phyloP scores from a whole-genome alignment of 2,797 vertebrate genomes.

The Mus caroli region DNA sequence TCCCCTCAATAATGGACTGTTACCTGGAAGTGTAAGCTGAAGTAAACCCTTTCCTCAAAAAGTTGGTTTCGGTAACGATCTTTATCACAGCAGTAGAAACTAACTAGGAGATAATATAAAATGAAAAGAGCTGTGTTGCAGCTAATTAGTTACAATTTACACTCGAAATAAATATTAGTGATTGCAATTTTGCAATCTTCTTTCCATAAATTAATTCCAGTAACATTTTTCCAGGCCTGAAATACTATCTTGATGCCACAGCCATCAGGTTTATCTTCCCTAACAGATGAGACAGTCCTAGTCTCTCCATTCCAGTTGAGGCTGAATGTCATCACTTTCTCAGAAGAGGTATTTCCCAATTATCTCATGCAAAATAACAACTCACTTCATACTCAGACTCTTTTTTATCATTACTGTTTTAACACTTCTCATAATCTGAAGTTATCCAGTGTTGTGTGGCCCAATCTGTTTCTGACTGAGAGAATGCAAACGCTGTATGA shows the following conservation, averaged over 20 bases:
- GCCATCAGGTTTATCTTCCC: background rate
- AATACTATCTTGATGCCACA: background rate
- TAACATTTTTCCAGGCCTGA: constrained; percentile 21
- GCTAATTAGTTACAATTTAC: constrained; percentile 31
- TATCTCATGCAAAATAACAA: background rate
- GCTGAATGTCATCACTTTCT: background rate
- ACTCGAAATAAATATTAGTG: constrained; percentile 45
- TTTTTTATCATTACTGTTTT: background rate
- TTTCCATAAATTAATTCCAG: constrained; percentile 49
- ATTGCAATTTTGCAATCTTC: constrained; percentile 33
- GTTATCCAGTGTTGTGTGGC: background rate
- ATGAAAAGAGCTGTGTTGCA: background rate
- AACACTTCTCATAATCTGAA: constrained; percentile 1
- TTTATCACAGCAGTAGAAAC: background rate
- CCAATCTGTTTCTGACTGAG: background rate
- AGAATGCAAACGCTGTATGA: background rate
- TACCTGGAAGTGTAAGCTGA: background rate
- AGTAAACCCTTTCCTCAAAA: background rate
- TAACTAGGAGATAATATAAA: background rate
- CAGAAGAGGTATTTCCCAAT: constrained; percentile 37
- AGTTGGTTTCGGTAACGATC: background rate
- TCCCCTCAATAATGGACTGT: background rate
- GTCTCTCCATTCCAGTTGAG: background rate
- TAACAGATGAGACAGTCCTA: background rate
- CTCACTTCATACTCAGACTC: background rate